Evolutionary conservation across 2,888 invertebrate species (phyloP), one percentile per base, ranked within the genome.

Genomic region (Lutraria lutraria): DNA sequence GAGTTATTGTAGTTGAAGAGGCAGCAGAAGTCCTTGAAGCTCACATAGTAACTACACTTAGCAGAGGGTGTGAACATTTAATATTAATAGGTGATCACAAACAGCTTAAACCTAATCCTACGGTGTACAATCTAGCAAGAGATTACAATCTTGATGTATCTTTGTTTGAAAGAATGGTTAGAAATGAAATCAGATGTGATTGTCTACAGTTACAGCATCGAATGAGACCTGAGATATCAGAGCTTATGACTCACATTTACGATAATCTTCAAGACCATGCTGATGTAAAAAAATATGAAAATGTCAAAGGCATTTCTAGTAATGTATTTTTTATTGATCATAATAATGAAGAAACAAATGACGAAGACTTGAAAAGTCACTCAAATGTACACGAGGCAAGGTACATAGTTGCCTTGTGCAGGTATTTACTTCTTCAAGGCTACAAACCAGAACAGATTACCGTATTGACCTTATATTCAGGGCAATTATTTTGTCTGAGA

Each of bases 11-110:
- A 29, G 98, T 99, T 0, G 99, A 99, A 96, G 99, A 99, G 97
- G 98, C 98, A 0, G 98, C 98, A 0, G 98, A 98, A 97, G 98
- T 98, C 0, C 96, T 98, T 56, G 99, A 99, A 96, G 97, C 98
- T 0, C 98, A 99, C 95, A 97, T 98, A 19, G 97, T 98, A 0
- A 98, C 98, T 0, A 98, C 98, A 0, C 97, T 99, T 29, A 98
- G 98, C 0, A 96, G 97, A 34, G 96, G 97, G 81, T 98, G 98
- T 91, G 97, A 98, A 95, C 99, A 99, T 96, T 97, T 98, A 0
- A 98, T 99, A 94, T 97, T 99, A 19, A 98, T 99, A 91, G 98
- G 96, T 81, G 98, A 98, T 96, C 98, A 98, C 96, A 97, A 98
- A 95, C 98, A 99, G 95, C 97, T 99, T 0, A 97, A 98, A 56